Evolutionary conservation across 1,140 invertebrate species (phyloP).

Genomic region (Bombus confusus): DNA sequence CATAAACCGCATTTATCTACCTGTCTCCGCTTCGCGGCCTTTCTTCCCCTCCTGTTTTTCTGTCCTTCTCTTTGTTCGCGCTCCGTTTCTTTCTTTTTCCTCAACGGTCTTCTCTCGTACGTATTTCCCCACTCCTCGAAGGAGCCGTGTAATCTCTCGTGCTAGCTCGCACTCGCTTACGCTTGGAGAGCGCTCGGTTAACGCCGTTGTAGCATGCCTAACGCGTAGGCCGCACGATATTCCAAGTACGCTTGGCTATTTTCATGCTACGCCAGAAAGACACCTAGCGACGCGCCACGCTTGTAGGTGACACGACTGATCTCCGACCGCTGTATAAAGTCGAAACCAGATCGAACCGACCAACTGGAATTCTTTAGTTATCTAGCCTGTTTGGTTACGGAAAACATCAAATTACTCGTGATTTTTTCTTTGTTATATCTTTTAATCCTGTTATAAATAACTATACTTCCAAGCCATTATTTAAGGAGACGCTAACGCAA

Average conservation of each 20-base stretch:
- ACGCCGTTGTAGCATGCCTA: constrained; percentile 67
- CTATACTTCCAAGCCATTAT: too few species aligned
- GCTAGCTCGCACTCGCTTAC: constrained; percentile 19
- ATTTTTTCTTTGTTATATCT: neutral
- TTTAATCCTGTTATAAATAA: neutral
- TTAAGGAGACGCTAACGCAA: neutral
- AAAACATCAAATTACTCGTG: neutral
- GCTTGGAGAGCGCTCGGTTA: constrained; percentile 24
- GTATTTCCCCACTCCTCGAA: neutral
- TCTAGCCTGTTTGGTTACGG: constrained; percentile 11
- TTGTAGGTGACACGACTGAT: constrained; percentile 41
- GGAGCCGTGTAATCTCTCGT: constrained; percentile 44
- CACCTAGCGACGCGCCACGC: constrained; percentile 53
- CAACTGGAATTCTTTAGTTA: constrained; percentile 54
- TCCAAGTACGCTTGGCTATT: constrained; percentile 72
- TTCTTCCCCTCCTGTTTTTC: constrained; percentile 21
- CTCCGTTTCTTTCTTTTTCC: constrained; percentile 33
- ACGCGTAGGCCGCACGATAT: constrained; percentile 70
- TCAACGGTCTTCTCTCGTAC: constrained; percentile 46
- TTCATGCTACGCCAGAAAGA: constrained; percentile 70
- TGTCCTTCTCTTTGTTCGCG: constrained; percentile 22
- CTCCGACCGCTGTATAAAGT: constrained; percentile 51
- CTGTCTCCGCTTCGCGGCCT: constrained; percentile 39
- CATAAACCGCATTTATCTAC: constrained; percentile 35
- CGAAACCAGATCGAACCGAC: constrained; percentile 41